phyloP scores from a whole-genome alignment of 2,888 invertebrate genomes.

The Brachyopa scutellaris region DNA sequence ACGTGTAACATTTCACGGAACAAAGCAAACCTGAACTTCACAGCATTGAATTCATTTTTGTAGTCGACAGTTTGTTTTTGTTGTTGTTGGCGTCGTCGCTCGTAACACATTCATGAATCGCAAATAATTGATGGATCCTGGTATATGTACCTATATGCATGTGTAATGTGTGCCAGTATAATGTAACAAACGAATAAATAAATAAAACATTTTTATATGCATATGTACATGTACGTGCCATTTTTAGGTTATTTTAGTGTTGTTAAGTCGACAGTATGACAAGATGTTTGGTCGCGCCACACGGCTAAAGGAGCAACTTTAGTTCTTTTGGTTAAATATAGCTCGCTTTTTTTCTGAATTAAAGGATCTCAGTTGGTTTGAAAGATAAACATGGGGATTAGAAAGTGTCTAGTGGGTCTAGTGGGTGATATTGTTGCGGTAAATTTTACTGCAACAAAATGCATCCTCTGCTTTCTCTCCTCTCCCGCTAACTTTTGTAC shows the following conservation, averaged over 20 bases:
- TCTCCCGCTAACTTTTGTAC: too few relatives aligned
- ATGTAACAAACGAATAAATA: constrained; percentile 25
- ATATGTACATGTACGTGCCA: too few relatives aligned
- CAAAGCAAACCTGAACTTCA: constrained; percentile 56
- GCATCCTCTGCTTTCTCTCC: too few relatives aligned
- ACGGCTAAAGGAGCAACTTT: constrained; percentile 28
- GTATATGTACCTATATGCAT: background rate
- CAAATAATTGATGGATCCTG: constrained; percentile 64
- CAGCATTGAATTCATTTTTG: constrained; percentile 18
- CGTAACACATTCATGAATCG: constrained; percentile 53
- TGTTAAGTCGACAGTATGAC: constrained; percentile 57
- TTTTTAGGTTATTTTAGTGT: constrained; percentile 53
- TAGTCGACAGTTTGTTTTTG: background rate
- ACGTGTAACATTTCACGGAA: constrained; percentile 55
- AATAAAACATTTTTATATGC: constrained; percentile 56
- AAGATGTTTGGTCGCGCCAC: constrained; percentile 40
- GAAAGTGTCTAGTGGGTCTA: too few relatives aligned
- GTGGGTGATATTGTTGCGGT: too few relatives aligned
- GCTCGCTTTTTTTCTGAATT: background rate
- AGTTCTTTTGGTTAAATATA: background rate
- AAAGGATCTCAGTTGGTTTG: constrained; percentile 3
- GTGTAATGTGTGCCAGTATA: background rate
- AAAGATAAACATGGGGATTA: too few relatives aligned
- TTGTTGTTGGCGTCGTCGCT: background rate
- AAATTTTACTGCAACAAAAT: too few relatives aligned